Evolutionary conservation across 2,888 invertebrate genomes (phyloP), one percentile per base, ranked within the genome.

Genomic region (Steromphala cineraria): DNA sequence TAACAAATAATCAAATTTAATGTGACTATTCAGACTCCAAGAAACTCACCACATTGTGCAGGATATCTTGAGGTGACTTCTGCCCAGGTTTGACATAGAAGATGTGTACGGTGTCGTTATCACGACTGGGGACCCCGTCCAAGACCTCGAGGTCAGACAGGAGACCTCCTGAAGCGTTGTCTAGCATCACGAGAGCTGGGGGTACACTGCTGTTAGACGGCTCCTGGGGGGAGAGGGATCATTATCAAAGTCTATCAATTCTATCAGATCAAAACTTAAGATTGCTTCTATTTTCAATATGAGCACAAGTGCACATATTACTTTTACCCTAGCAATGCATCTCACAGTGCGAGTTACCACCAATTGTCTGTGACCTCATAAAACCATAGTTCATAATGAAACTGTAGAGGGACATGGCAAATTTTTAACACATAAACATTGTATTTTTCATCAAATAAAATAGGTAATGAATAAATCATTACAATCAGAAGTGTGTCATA

Each of bases 11-110:
- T 36, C 7, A 36, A 2, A 2, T 36, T 36, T 4, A 36, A 2
- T 28, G 36, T 21, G 40, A 40, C 13, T 36, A 40, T 15, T n/a
- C n/a, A n/a, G n/a, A n/a, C n/a, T 40, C n/a, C 0, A 78, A 10
- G 8, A n/a, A n/a, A 90, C 94, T 91, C 92, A 95, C 95, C 91
- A 96, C 96, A 94, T 97, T 97, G 79, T 95, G 94, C 17, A 99
- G 95, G 85, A 99, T 98, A 88, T 98, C 97, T 15, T 95, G 94
- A 0, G 96, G 95, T 83, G 94, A 94, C 76, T 95, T 95, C 93
- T 98, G 98, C 0, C 97, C 98, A 17, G 97, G 95, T 93, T 96
- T 96, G 1, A 97, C 98, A 92, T 98, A 99, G 94, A 98, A 98
- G 87, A 99, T 95, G 93, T 98, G 98, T 84, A 97, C 97, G 0